Percentiles rank a stretch among this genome's conserved stretches.
Conservation (phyloP, 2,888 invertebrate genomes). For the Rhagium mordax region DNA sequence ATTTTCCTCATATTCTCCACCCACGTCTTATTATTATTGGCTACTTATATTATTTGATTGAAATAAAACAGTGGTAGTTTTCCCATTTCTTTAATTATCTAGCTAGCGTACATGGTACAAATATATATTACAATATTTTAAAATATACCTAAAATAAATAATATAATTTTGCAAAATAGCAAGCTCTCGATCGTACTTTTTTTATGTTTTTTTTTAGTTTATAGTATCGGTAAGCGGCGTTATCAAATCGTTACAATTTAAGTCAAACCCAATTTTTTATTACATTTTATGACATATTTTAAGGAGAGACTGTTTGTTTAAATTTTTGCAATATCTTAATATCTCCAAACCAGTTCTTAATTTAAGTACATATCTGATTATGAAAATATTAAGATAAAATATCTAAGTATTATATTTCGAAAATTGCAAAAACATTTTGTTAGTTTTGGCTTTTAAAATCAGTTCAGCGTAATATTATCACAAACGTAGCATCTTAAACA, state of each 20-base stretch:
- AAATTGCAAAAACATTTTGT: constrained; percentile 17
- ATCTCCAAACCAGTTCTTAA: constrained; percentile 24
- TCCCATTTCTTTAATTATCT: constrained; percentile 33
- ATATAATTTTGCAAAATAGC: constrained; percentile 35
- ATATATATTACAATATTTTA: constrained; percentile 41
- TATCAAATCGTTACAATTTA: constrained; percentile 33
- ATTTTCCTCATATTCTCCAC: no score
- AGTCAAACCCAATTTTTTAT: constrained; percentile 26
- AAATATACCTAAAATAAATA: constrained; percentile 34
- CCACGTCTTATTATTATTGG: no score
- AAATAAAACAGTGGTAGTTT: constrained; percentile 16
- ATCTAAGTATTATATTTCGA: constrained; percentile 1
- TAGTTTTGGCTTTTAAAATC: constrained; percentile 46
- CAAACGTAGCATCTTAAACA: constrained; percentile 50
- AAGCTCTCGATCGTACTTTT: constrained; percentile 39
- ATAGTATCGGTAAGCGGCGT: constrained; percentile 41
- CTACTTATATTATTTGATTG: no score
- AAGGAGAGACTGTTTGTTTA: constrained; percentile 22
- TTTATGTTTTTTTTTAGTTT: constrained; percentile 8
- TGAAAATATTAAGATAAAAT: constrained; percentile 28
- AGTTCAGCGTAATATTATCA: constrained; percentile 52
- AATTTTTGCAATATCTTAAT: constrained; percentile 14
- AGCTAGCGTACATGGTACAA: constrained; percentile 47
- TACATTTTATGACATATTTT: constrained; percentile 22
- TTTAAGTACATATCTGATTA: constrained; percentile 13